Evolutionary conservation across 92 coral and sea anemone genomes (phyloP).

Genomic region (Zoanthus gigantus): DNA sequence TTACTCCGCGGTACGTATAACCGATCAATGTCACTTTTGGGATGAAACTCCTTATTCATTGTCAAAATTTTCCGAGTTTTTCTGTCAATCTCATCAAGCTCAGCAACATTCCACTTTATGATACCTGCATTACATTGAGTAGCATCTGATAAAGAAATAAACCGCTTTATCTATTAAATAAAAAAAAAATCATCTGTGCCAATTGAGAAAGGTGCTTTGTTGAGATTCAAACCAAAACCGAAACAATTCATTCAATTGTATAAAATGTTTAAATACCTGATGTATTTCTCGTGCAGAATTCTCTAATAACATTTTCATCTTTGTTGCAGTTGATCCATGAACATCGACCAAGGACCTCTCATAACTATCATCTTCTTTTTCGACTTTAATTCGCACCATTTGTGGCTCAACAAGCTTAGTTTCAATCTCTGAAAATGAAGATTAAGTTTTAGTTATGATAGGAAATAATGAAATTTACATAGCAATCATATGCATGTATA

Average conservation of each 20-base stretch:
- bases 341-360: background rate
- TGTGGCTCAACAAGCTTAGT: background rate
- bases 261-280: background rate
- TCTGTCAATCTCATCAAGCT: too few species aligned
- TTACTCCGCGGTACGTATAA: too few species aligned
- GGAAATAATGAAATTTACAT: background rate
- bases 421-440: conserved; percentile 1
- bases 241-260: background rate
- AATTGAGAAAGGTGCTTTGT: too few species aligned
- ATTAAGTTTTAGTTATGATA: background rate
- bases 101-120: too few species aligned
- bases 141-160: too few species aligned
- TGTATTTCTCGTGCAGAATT: background rate
- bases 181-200: too few species aligned
- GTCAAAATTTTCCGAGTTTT: too few species aligned
- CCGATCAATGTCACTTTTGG: too few species aligned
- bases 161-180: too few species aligned
- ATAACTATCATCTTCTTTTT: conserved; percentile 17
- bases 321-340: background rate
- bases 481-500: too few species aligned
- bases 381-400: conserved; percentile 3
- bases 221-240: background rate
- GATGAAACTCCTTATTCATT: too few species aligned
- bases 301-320: background rate
- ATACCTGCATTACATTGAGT: too few species aligned